Evolutionary conservation across 1,140 invertebrate genomes (phyloP), one percentile per base, ranked within the genome.

Genomic region (Coelopa frigida): DNA sequence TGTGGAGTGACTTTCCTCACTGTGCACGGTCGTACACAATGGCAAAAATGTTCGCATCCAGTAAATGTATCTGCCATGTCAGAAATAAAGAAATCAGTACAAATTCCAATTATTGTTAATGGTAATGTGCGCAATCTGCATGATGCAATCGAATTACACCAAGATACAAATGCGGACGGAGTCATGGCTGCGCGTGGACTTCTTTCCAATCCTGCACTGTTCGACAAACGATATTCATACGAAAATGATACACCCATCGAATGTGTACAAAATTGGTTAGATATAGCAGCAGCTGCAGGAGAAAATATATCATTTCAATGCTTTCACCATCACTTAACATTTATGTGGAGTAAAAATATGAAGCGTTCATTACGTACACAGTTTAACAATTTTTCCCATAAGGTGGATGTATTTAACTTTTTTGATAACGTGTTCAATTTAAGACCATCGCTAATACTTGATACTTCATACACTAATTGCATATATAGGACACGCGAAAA

Each of bases 271-370:
- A 76, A 90, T 36, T 98, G 93, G 93, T 72, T 97, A 50, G 74
- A 84, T 56, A 80, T 95, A 36, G 79, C 82, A 50, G 54, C 70
- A 40, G 52, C 57, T 35, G 65, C 71, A 22, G 50, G 62, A 57
- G 48, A 75, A 61, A 63, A 76, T 73, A 68, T 81, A 53, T 75
- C 77, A 29, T 93, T 91, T 72, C 78, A 84, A 46, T 83, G 78
- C 62, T 91, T 95, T 59, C 93, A 96, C 72, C 89, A 94, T 67
- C 93, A 96, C 73, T 75, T 96, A 40, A 87, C 90, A 35, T 94
- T 92, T 62, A 97, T 97, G 94, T 71, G 90, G 53, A 87, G 92
- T 66, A 85, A 84, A 70, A 60, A 85, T 31, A 72, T 94, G 49
- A 73, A 78, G 5, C 84, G 80, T 53, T 67, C 76, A 37, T 77